phyloP scores from a whole-genome alignment of 2,888 invertebrate genomes.

The Eupithecia centaureata region DNA sequence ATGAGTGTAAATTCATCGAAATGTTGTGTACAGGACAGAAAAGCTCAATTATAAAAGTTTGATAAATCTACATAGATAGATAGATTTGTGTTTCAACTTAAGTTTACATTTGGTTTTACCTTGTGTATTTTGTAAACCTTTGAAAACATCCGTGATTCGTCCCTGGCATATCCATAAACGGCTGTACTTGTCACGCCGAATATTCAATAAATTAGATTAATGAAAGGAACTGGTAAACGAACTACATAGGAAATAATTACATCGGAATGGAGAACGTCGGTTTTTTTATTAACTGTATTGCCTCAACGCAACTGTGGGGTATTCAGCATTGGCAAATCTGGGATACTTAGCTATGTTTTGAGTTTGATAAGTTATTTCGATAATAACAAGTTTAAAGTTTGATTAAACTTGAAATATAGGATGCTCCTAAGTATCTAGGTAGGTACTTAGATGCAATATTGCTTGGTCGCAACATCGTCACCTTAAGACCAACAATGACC shows the following conservation, averaged over 20 bases:
- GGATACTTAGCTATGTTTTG: neutral
- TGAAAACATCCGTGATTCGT: conserved; percentile 2
- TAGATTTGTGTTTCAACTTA: too few species aligned
- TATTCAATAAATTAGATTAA: conserved; percentile 32
- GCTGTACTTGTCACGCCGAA: conserved; percentile 20
- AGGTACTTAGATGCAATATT: neutral
- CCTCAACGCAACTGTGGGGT: neutral
- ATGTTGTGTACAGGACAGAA: neutral
- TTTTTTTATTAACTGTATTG: conserved; percentile 12
- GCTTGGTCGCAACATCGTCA: neutral
- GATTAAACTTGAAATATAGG: too few species aligned
- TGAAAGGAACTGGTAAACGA: conserved; percentile 27
- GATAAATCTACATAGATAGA: too few species aligned
- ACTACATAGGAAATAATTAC: conserved; percentile 24
- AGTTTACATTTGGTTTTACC: too few species aligned
- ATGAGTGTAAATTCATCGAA: neutral
- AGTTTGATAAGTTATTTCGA: neutral
- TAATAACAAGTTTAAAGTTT: neutral
- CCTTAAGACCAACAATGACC: too few species aligned
- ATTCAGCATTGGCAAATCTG: neutral
- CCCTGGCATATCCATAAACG: conserved; percentile 16
- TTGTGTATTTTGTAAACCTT: neutral
- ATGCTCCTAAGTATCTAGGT: too few species aligned
- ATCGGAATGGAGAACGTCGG: conserved; percentile 29
- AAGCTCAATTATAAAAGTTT: neutral